A percentile compares a stretch with the other conserved stretches of the same genome.
These are phyloP conservation scores for Colistium nudipinnis DNA, from an alignment of 2,113 vertebrate genomes.

Conservation along the genomic window DNA sequence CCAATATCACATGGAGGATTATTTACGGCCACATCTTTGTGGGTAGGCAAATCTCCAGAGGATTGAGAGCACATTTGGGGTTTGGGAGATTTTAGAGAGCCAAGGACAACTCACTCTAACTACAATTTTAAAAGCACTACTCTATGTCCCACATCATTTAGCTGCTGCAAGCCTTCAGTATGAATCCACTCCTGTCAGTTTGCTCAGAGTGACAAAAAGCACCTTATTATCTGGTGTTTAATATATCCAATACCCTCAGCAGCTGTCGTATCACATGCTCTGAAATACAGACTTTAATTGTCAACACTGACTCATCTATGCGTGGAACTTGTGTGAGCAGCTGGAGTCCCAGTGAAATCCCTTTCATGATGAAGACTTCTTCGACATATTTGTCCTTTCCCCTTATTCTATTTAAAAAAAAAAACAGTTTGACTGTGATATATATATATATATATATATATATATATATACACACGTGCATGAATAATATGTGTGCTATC, in stretches of 20 bases:
- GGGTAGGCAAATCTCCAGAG: slow-evolving; percentile 7
- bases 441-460: background rate
- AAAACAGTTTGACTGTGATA: background rate
- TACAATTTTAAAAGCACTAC: background rate
- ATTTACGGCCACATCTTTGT: slow-evolving; percentile 30
- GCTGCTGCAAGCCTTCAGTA: background rate
- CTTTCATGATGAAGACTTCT: background rate
- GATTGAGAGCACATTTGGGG: slow-evolving; percentile 16
- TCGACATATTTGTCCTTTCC: background rate
- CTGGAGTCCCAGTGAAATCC: slow-evolving; percentile 24
- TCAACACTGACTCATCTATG: slow-evolving; percentile 26
- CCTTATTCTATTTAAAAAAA: background rate
- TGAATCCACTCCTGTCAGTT: slow-evolving; percentile 4
- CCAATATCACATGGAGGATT: slow-evolving; percentile 51
- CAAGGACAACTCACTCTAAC: slow-evolving; percentile 11
- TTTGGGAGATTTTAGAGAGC: slow-evolving; percentile 5
- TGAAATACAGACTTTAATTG: slow-evolving; percentile 18
- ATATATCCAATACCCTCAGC: slow-evolving; percentile 9
- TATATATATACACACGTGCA: background rate
- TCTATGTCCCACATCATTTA: background rate
- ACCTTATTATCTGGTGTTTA: slow-evolving; percentile 19
- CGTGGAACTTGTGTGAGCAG: slow-evolving; percentile 2
- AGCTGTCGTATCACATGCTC: slow-evolving; percentile 33
- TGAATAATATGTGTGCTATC: no score
- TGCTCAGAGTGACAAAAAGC: slow-evolving; percentile 1